Evolutionary conservation across 2,113 vertebrate genomes (phyloP).

Genomic region (Dromiciops gliroides): DNA sequence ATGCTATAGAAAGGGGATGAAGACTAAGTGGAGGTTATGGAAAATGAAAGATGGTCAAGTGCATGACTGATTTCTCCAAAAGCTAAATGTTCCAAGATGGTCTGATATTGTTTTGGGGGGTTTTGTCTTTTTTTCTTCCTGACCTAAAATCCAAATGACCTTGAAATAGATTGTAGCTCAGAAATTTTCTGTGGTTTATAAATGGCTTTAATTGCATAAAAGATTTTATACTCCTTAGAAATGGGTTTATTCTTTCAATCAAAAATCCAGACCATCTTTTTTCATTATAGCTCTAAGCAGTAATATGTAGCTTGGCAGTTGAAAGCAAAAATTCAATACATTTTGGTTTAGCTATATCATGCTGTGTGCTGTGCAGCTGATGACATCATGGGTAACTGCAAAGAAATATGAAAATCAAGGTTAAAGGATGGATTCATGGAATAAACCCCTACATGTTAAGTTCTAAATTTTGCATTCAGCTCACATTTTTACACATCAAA

Average conservation of each 20-base stretch:
- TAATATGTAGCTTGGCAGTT: neutral
- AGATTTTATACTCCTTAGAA: neutral
- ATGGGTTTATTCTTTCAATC: conserved; percentile 34
- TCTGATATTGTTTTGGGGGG: neutral
- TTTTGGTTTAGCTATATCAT: conserved; percentile 25
- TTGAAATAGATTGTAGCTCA: conserved; percentile 47
- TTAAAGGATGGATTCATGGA: conserved; percentile 22
- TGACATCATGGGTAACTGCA: conserved; percentile 10
- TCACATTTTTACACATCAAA: conserved; percentile 1
- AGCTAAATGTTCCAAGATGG: neutral
- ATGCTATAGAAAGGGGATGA: neutral
- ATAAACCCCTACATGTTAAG: neutral
- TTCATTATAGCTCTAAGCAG: conserved; percentile 40
- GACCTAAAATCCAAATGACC: conserved; percentile 47
- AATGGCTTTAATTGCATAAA: neutral
- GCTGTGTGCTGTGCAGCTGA: neutral
- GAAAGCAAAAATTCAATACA: conserved; percentile 24
- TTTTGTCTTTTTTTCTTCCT: neutral
- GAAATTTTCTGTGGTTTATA: conserved; percentile 17
- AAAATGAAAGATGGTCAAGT: neutral
- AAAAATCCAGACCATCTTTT: conserved; percentile 2
- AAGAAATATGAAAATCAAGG: conserved; percentile 30
- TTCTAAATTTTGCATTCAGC: neutral
- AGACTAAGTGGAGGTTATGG: neutral
- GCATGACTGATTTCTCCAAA: neutral